phyloP scores from a whole-genome alignment of 2,797 vertebrate species.

The Poecilia wingei region DNA sequence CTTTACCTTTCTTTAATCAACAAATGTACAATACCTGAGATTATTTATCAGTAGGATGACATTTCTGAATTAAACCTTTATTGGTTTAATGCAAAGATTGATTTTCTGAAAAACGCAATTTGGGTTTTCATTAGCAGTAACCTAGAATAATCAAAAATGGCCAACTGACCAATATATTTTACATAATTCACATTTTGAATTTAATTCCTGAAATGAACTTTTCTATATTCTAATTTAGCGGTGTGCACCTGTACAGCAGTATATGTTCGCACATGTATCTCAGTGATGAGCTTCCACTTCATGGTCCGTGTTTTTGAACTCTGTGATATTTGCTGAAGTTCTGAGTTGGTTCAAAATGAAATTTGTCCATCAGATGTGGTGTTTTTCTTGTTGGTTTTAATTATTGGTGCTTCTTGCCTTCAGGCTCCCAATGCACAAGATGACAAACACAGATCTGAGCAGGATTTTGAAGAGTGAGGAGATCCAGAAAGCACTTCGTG shows the following conservation, averaged over 20 bases:
- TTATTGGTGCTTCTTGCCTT: background rate
- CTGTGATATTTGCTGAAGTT: constrained; percentile 79
- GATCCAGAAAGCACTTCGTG: constrained; percentile 92
- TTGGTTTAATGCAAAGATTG: background rate
- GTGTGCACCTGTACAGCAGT: background rate
- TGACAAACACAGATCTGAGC: constrained; percentile 95
- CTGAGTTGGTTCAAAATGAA: constrained; percentile 63
- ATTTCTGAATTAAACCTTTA: background rate
- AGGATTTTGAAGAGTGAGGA: constrained; percentile 96
- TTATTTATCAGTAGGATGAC: background rate
- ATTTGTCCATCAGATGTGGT: accelerated
- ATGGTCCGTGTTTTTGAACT: constrained; percentile 85
- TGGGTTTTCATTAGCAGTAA: background rate
- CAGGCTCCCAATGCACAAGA: constrained; percentile 98
- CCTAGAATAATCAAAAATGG: background rate
- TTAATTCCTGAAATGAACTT: background rate
- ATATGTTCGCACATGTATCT: background rate
- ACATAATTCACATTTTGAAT: background rate
- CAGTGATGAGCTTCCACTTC: constrained; percentile 84
- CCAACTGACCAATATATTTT: background rate
- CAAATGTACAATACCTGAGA: background rate
- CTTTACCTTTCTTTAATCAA: background rate
- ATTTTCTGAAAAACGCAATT: background rate
- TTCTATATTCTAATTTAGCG: background rate
- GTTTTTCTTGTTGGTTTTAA: background rate